Percentiles rank a stretch among this genome's conserved stretches.
These are phyloP conservation scores for Pogoniulus pusillus DNA, from an alignment of 2,797 vertebrate genomes.

Conservation along the genomic window DNA sequence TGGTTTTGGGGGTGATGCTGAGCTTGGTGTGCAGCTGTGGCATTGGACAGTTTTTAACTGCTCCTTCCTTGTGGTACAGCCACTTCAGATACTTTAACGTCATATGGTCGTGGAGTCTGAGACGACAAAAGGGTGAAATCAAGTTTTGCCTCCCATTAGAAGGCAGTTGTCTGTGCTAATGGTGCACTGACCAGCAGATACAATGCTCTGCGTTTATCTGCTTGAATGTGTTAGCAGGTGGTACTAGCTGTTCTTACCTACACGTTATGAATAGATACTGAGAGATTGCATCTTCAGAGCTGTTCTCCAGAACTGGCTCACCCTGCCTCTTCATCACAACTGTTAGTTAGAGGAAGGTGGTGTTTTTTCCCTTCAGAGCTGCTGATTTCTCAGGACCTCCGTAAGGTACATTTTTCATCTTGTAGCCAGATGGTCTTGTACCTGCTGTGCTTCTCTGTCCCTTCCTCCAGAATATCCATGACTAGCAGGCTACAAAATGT, in stretches of 20 bases:
- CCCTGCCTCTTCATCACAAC: background rate
- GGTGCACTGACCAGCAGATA: background rate
- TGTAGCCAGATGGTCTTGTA: background rate
- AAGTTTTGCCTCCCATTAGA: background rate
- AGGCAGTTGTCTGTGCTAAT: background rate
- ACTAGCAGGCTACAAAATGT: background rate
- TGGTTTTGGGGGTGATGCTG: background rate
- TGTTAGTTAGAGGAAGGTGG: background rate
- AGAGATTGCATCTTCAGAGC: background rate
- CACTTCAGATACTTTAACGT: accelerated
- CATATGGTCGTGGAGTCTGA: background rate
- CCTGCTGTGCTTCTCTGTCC: background rate
- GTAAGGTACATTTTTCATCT: background rate
- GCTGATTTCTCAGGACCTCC: background rate
- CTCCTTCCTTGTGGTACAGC: accelerated
- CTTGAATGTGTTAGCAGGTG: background rate
- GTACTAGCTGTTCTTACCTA: background rate
- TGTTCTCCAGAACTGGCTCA: background rate
- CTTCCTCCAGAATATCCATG: background rate
- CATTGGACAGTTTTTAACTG: background rate
- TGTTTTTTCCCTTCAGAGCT: background rate
- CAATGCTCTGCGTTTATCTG: background rate
- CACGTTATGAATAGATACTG: background rate
- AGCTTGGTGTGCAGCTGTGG: background rate
- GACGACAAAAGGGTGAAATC: background rate